These are phyloP conservation scores for Plagodis pulveraria DNA, from an alignment of 2,888 invertebrate species.

Conservation along the genomic window DNA sequence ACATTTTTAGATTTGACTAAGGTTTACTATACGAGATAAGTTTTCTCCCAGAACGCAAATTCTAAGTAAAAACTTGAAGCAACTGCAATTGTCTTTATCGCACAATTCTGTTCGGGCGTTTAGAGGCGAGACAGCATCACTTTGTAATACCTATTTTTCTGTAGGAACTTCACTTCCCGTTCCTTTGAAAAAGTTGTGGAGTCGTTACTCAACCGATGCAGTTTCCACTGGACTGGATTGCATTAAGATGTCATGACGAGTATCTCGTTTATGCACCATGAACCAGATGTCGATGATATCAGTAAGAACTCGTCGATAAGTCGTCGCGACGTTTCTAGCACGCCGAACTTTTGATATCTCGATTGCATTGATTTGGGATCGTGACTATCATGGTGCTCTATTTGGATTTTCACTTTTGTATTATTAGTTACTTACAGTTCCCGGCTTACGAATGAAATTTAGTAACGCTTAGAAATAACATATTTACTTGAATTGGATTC, in stretches of 20 bases:
- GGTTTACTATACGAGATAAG: too few relatives aligned
- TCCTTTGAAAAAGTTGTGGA: conserved; percentile 68
- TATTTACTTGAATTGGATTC: too few relatives aligned
- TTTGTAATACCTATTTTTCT: too few relatives aligned
- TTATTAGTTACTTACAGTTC: neutral
- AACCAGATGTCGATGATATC: conserved; percentile 48
- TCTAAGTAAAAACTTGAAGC: too few relatives aligned
- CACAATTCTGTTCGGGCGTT: too few relatives aligned
- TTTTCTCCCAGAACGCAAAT: too few relatives aligned
- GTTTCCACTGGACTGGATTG: conserved; percentile 50
- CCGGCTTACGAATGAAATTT: too few relatives aligned
- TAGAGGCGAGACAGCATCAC: too few relatives aligned
- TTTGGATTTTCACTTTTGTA: neutral
- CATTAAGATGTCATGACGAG: conserved; percentile 48
- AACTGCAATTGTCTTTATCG: too few relatives aligned
- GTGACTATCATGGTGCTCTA: conserved; percentile 3
- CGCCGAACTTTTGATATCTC: conserved; percentile 35
- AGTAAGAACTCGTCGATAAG: conserved; percentile 63
- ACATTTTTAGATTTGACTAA: too few relatives aligned
- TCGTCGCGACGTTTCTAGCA: conserved; percentile 48
- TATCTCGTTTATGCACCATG: conserved; percentile 5
- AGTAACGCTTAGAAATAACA: too few relatives aligned
- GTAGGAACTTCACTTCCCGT: too few relatives aligned
- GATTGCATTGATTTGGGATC: conserved; percentile 30
- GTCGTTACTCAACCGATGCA: conserved; percentile 69